Percentiles rank a stretch among this genome's conserved stretches.
Conservation (phyloP, 2,797 vertebrate species). For the Lerista edwardsae region DNA sequence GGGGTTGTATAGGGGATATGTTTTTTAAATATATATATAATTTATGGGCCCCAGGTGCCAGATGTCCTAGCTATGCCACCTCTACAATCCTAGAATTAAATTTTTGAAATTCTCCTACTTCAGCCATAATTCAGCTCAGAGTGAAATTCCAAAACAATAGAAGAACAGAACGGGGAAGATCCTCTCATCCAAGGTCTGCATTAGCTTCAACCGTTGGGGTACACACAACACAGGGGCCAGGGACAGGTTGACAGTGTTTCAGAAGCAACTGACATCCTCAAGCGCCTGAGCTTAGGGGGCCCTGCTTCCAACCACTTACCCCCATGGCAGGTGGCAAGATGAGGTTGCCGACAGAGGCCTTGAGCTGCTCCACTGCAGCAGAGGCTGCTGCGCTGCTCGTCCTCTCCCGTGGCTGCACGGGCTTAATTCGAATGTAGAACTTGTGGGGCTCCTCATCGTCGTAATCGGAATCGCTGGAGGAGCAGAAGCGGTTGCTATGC, state of each 20-base stretch:
- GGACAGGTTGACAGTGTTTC: not conserved
- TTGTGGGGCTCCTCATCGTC: conserved; percentile 93
- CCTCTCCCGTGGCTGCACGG: conserved; percentile 67
- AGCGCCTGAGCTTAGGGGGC: not conserved
- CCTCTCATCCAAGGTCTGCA: no score
- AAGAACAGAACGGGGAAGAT: no score
- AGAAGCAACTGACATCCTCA: not conserved
- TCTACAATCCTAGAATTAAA: not conserved
- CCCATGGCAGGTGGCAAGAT: conserved; percentile 86
- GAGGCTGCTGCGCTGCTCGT: conserved; percentile 71
- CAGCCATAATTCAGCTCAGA: no score
- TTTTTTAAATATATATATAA: no score
- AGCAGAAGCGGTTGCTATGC: conserved; percentile 82
- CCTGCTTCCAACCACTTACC: conserved; percentile 53
- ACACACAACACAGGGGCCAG: not conserved
- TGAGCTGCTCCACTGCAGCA: conserved; percentile 84
- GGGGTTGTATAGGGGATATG: no score
- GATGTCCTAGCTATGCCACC: no score
- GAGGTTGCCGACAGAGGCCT: conserved; percentile 88
- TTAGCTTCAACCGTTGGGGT: not conserved
- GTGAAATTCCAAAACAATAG: no score
- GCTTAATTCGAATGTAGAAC: conserved; percentile 91
- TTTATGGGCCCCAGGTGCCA: no score
- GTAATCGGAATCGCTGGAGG: conserved; percentile 94
- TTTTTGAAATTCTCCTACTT: not conserved